Evolutionary conservation across 2,888 invertebrate genomes (phyloP).

Genomic region (Metacarcinus magister): DNA sequence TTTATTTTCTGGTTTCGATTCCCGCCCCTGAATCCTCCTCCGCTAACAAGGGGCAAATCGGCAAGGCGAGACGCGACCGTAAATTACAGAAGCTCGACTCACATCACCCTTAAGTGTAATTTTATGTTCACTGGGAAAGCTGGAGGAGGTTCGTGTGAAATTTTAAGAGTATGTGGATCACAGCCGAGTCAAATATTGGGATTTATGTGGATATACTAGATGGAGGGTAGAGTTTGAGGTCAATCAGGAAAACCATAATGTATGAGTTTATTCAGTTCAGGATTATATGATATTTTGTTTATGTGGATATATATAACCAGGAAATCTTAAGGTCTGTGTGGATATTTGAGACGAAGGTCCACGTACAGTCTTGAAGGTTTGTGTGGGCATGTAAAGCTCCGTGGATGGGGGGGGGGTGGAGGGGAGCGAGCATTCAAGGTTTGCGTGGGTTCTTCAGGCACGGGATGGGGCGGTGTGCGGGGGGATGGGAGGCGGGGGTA

Average conservation of each 20-base stretch:
- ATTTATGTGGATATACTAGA: not conserved
- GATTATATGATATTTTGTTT: not conserved
- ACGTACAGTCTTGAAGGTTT: not conserved
- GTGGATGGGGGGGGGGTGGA: not conserved
- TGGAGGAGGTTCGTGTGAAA: not conserved
- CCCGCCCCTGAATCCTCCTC: not conserved
- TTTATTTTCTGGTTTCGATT: slow-evolving; percentile 67
- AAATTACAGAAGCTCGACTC: not conserved
- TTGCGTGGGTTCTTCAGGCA: slow-evolving; percentile 26
- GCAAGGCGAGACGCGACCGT: not conserved
- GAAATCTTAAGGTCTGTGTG: not conserved
- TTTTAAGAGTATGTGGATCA: not conserved
- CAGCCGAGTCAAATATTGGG: not conserved
- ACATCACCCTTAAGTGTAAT: not conserved
- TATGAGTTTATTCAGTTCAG: not conserved
- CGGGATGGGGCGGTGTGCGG: not conserved
- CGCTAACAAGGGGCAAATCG: slow-evolving; percentile 48
- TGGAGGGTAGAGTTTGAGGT: not conserved
- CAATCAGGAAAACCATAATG: not conserved
- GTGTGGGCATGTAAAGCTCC: not conserved
- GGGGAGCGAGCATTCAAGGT: not conserved
- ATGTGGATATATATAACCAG: not conserved
- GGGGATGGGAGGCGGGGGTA: not conserved
- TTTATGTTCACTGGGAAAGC: not conserved
- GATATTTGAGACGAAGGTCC: not conserved